A percentile compares a stretch with the other conserved stretches of the same genome.
phyloP scores from a whole-genome alignment of 53 echinoderm and acorn worm species.

The Zoroaster sp. region DNA sequence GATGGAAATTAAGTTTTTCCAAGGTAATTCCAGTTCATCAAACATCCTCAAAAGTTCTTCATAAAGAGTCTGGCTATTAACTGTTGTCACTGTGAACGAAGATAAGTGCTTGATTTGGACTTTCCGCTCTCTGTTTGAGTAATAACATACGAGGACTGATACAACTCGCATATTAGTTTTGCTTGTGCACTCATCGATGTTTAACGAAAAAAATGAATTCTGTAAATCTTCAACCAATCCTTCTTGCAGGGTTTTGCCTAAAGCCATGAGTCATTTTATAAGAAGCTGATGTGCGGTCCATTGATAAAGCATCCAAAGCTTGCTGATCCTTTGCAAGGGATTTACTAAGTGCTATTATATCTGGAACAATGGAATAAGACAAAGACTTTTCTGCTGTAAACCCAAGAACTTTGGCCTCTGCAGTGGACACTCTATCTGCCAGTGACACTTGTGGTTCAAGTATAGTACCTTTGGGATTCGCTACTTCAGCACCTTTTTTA shows the following conservation, averaged over 20 bases:
- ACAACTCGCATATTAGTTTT: slow-evolving; percentile 54
- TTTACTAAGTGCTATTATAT: slow-evolving; percentile 44
- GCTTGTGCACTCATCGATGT: slow-evolving; percentile 52
- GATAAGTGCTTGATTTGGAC: slow-evolving; percentile 25
- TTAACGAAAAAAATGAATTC: slow-evolving; percentile 27
- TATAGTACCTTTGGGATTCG: not conserved
- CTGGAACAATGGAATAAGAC: slow-evolving; percentile 8
- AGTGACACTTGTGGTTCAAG: not conserved
- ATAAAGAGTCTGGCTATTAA: not conserved
- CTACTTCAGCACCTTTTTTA: not conserved
- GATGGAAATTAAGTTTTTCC: slow-evolving; percentile 34
- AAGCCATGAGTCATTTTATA: slow-evolving; percentile 57
- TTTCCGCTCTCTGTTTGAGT: not conserved
- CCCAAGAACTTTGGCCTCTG: slow-evolving; percentile 53
- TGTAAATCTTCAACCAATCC: slow-evolving; percentile 30
- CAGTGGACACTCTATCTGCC: slow-evolving; percentile 35
- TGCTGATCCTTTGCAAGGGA: slow-evolving; percentile 38
- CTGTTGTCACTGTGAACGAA: slow-evolving; percentile 19
- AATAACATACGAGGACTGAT: slow-evolving; percentile 54
- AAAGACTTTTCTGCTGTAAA: slow-evolving; percentile 6
- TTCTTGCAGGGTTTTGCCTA: slow-evolving; percentile 56
- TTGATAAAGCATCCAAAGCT: slow-evolving; percentile 29
- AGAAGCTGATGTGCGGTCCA: slow-evolving; percentile 56
- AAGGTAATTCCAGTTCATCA: slow-evolving; percentile 29
- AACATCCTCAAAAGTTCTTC: slow-evolving; percentile 23